Evolutionary conservation across 2,113 vertebrate species (phyloP).

Genomic region (Irena cyanogastra): DNA sequence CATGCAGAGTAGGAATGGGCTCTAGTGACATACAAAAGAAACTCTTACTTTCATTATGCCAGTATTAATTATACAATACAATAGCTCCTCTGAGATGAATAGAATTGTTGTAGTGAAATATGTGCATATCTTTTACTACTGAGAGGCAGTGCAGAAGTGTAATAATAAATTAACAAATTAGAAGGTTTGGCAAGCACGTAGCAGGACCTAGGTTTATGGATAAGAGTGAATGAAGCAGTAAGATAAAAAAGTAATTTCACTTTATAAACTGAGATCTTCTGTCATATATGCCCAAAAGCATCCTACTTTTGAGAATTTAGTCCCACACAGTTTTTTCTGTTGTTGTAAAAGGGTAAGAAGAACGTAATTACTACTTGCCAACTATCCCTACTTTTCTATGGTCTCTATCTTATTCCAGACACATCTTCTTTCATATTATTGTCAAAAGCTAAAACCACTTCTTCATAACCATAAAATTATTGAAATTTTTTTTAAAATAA

Average conservation of each 20-base stretch:
- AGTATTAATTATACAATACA: slow-evolving; percentile 41
- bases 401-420: not conserved
- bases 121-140: not conserved
- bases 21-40: slow-evolving; percentile 7
- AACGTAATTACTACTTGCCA: not conserved
- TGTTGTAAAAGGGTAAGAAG: not conserved
- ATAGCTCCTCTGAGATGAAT: slow-evolving; percentile 19
- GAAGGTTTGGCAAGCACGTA: not conserved
- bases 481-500: not conserved
- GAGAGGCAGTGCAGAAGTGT: not conserved
- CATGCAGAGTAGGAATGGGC: not conserved
- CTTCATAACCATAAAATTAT: not conserved
- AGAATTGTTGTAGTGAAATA: not conserved
- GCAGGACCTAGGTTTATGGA: not conserved
- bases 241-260: not conserved
- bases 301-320: not conserved
- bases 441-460: not conserved
- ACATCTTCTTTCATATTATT: not conserved
- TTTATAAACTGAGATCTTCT: not conserved
- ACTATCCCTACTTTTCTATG: not conserved
- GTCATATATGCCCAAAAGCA: not conserved
- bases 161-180: slow-evolving; percentile 31
- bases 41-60: not conserved
- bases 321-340: not conserved
- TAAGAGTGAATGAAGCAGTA: not conserved